phyloP scores from a whole-genome alignment of 2,888 invertebrate genomes.

The Subacronicta megacephala region DNA sequence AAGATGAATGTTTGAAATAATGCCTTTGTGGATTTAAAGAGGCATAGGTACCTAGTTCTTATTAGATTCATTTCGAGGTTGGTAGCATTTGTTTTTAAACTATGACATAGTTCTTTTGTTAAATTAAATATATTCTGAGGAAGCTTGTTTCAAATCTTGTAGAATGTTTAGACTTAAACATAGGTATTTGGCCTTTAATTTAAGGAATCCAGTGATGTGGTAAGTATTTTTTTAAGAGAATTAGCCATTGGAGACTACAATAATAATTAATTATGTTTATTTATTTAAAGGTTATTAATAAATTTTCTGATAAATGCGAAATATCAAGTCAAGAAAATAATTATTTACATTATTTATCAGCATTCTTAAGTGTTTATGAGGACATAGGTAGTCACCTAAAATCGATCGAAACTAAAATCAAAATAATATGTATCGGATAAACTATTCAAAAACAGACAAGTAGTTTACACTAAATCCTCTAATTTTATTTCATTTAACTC shows the following conservation, averaged over 20 bases:
- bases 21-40: conserved; percentile 21
- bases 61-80: conserved; percentile 17
- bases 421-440: conserved; percentile 14
- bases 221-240: not conserved
- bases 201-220: not conserved
- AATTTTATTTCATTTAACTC: conserved; percentile 51
- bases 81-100: conserved; percentile 21
- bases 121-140: not conserved
- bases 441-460: conserved; percentile 10
- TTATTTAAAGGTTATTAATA: conserved; percentile 4
- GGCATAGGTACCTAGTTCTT: conserved; percentile 1
- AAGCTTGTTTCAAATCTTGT: conserved; percentile 8
- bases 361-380: too few relatives aligned
- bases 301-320: conserved; percentile 10
- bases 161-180: conserved; percentile 1
- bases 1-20: conserved; percentile 29
- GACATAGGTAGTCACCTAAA: conserved; percentile 11
- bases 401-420: conserved; percentile 1
- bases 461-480: conserved; percentile 42
- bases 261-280: conserved; percentile 1
- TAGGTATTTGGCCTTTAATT: not conserved
- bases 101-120: conserved; percentile 19
- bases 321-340: conserved; percentile 20
- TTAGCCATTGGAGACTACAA: not conserved
- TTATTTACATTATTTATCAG: conserved; percentile 29